These are phyloP conservation scores for Sarcophilus harrisii DNA, from an alignment of 2,797 vertebrate species.

Conservation along the genomic window DNA sequence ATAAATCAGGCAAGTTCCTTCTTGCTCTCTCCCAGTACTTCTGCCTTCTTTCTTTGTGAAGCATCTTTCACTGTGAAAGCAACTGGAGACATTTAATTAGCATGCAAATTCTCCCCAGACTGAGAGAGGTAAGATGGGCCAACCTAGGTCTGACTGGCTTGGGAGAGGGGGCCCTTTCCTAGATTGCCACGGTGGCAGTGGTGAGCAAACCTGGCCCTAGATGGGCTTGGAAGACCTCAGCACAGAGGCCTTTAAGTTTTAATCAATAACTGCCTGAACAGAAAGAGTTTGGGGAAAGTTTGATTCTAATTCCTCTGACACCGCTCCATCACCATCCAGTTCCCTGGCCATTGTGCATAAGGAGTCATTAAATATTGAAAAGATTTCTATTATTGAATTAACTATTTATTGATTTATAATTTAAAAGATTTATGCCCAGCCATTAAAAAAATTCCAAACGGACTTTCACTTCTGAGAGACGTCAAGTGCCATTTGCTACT, in stretches of 20 bases:
- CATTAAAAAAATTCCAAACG: constrained; percentile 88
- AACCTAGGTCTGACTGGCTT: neutral
- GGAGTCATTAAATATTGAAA: constrained; percentile 95
- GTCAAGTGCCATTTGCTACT: constrained; percentile 87
- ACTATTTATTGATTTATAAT: constrained; percentile 99
- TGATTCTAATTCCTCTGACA: constrained; percentile 66
- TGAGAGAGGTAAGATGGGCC: neutral
- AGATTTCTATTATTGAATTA: constrained; percentile 97
- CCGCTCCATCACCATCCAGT: constrained; percentile 78
- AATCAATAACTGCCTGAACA: constrained; percentile 68
- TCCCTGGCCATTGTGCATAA: constrained; percentile 78
- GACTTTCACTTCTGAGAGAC: constrained; percentile 86
- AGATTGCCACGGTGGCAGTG: neutral
- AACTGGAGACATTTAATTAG: neutral
- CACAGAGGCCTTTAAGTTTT: constrained; percentile 50
- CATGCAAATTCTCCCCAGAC: neutral
- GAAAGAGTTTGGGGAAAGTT: constrained; percentile 68
- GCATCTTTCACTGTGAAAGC: neutral
- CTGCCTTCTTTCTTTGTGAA: neutral
- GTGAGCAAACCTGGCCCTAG: rapidly evolving
- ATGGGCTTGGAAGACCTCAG: neutral
- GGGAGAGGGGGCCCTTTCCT: neutral
- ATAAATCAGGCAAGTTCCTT: neutral
- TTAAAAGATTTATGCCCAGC: constrained; percentile 95
- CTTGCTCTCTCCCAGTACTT: neutral